Evolutionary conservation across 2,797 vertebrate genomes (phyloP).

Genomic region (Cichlasoma orientale): DNA sequence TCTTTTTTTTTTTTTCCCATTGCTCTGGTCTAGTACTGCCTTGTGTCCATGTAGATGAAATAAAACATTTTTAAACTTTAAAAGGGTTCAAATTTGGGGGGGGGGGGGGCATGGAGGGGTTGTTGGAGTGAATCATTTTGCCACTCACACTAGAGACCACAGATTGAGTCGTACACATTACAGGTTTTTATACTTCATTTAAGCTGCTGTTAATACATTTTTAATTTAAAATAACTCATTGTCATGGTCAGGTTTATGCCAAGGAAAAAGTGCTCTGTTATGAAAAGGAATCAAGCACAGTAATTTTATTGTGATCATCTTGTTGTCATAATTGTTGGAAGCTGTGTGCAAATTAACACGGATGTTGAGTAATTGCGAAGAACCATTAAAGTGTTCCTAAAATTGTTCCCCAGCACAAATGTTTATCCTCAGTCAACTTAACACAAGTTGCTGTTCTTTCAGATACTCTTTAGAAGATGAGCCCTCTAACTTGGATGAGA

Average conservation of each 20-base stretch:
- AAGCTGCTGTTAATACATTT: too few species aligned
- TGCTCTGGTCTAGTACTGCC: not conserved
- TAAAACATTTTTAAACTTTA: not conserved
- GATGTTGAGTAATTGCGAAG: not conserved
- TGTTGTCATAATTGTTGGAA: not conserved
- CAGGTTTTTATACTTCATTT: too few species aligned
- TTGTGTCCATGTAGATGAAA: not conserved
- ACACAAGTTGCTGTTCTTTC: slow-evolving; percentile 32
- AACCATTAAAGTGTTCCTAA: not conserved
- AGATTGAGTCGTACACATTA: not conserved
- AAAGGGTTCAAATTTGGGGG: not conserved
- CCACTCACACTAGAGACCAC: not conserved
- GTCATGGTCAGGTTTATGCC: too few species aligned
- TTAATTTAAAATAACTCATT: too few species aligned
- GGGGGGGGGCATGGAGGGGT: too few species aligned
- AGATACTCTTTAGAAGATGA: slow-evolving; percentile 96
- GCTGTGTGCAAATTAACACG: not conserved
- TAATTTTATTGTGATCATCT: not conserved
- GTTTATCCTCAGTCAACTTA: not conserved
- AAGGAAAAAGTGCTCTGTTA: not conserved
- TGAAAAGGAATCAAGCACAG: not conserved
- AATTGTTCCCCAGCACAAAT: not conserved
- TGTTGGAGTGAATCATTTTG: not conserved
- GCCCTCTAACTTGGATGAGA: slow-evolving; percentile 92
- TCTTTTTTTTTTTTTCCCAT: not conserved